Evolutionary conservation across 2,797 vertebrate genomes (phyloP), one percentile per base, ranked within the genome.

Genomic region (Momotus momota): DNA sequence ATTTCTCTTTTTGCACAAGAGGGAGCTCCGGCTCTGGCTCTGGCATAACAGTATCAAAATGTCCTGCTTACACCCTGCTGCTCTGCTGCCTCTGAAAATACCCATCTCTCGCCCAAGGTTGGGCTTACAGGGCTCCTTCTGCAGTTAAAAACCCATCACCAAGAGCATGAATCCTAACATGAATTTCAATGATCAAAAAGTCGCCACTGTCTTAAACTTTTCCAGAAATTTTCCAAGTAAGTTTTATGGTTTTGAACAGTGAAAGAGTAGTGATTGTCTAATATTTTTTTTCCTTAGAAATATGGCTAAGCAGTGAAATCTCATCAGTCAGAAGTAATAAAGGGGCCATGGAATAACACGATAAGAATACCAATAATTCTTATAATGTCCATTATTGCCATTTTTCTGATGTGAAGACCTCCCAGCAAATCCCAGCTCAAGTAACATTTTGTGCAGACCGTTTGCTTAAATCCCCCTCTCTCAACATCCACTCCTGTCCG

Each of bases 1-100:
- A 72, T 52, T 93, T 80, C 43, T 57, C 45, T 95, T 88, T 90
- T 69, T 74, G 94, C 96, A 94, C 95, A 94, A 97, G 96, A 95
- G 96, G 96, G 96, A 96, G 96, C 96, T 96, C 94, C 1, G 8
- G 91, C 85, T 94, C 90, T 90, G 93, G 27, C 29, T 35, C 35
- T 35, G 35, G 81, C 43, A 80, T 27, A 88, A 58, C 0, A 0
- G 0, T 20, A 64, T 4, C 19, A 46, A 87, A 73, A 46, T 5
- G 2, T 84, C 26, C 41, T 72, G 51, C 33, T 27, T 62, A 64
- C 60, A 38, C 38, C 26, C 57, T 81, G 35, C 62, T 77, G 77
- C 48, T 41, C 57, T 75, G 27, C 65, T 81, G 77, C 33, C 45
- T 66, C 79, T 85, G 27, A 49, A 73, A 92, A 86, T 0, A 0